Conservation (phyloP, 2,113 vertebrate genomes). For the Rhineura floridana region DNA sequence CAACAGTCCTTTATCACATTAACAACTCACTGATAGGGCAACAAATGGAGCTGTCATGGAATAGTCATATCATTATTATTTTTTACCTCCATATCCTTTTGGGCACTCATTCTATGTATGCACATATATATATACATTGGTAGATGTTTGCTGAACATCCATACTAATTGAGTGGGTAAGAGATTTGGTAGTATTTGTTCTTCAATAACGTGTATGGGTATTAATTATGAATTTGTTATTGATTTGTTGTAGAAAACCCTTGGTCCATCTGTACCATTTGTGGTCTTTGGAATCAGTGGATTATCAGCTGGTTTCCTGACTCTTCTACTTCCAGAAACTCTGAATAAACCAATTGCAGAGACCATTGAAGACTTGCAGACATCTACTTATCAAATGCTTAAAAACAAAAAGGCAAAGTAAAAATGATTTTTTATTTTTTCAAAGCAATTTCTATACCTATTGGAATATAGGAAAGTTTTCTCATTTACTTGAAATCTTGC, state of each 20-base stretch:
- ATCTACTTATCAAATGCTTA: conserved; percentile 66
- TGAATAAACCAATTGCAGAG: conserved; percentile 80
- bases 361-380: conserved; percentile 79
- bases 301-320: conserved; percentile 81
- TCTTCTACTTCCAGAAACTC: conserved; percentile 86
- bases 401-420: conserved; percentile 74
- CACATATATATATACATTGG: too few relatives aligned
- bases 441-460: not conserved
- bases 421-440: not conserved
- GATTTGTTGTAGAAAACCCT: conserved; percentile 75
- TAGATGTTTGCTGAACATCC: too few relatives aligned
- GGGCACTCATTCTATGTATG: too few relatives aligned
- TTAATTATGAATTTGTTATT: not conserved
- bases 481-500: not conserved
- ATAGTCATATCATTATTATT: not conserved
- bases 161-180: not conserved
- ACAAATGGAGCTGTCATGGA: not conserved
- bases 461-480: not conserved
- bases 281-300: conserved; percentile 84
- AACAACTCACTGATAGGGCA: not conserved
- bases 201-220: not conserved
- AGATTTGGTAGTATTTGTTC: not conserved
- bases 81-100: too few relatives aligned
- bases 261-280: conserved; percentile 81
- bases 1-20: not conserved